A percentile compares a stretch with the other conserved stretches of the same genome.
Evolutionary conservation across 2,888 invertebrate species (phyloP).

Genomic region (Pseudococcus viburni): DNA sequence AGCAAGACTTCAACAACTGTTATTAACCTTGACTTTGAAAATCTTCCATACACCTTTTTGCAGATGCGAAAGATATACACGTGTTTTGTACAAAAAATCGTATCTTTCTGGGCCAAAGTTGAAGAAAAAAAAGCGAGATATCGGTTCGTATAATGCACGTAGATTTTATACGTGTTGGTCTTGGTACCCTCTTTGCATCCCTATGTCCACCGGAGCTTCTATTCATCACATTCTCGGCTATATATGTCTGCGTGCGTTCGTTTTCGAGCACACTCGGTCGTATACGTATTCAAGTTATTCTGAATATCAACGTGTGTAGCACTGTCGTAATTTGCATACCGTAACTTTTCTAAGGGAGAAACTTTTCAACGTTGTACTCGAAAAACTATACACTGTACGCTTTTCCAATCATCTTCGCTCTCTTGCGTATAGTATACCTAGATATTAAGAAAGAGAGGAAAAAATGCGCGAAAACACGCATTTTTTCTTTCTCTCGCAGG

Average conservation of each 20-base stretch:
- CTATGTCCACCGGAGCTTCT: background rate
- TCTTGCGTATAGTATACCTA: background rate
- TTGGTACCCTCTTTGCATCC: background rate
- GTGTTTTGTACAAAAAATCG: constrained; percentile 1
- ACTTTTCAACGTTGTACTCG: constrained; percentile 34
- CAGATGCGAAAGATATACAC: background rate
- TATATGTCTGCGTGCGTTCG: background rate
- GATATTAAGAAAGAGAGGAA: background rate
- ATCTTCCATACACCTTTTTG: background rate
- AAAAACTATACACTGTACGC: constrained; percentile 14
- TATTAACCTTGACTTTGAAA: constrained; percentile 36
- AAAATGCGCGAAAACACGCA: constrained; percentile 26
- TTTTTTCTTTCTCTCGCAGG: background rate
- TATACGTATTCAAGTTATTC: constrained; percentile 18
- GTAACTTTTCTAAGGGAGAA: constrained; percentile 28
- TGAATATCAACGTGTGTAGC: constrained; percentile 29
- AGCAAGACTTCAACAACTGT: background rate
- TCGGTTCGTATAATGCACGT: background rate
- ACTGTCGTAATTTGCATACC: constrained; percentile 15
- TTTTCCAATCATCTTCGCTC: constrained; percentile 26
- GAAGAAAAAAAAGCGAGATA: background rate
- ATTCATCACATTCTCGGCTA: background rate
- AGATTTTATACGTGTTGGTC: background rate
- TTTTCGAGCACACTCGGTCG: background rate
- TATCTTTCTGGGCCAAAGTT: constrained; percentile 12